Evolutionary conservation across 2,113 vertebrate genomes (phyloP).

Genomic region (Lepus europaeus): DNA sequence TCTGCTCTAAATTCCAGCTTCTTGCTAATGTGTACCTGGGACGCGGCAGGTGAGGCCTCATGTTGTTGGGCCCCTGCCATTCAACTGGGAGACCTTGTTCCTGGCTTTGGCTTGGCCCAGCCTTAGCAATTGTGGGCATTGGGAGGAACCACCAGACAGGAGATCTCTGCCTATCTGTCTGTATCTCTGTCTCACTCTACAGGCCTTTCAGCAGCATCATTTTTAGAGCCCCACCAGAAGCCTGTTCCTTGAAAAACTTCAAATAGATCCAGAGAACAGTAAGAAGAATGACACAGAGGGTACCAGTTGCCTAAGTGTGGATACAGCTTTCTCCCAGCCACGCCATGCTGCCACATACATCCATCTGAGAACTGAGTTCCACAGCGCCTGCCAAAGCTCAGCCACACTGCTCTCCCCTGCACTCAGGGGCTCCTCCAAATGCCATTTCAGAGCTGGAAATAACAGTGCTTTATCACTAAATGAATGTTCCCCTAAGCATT

Average conservation of each 20-base stretch:
- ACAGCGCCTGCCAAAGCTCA: constrained; percentile 10
- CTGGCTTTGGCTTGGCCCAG: too few relatives aligned
- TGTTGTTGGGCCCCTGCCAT: too few relatives aligned
- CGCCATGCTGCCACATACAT: neutral
- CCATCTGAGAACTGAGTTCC: neutral
- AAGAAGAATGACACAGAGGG: neutral
- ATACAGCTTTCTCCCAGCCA: neutral
- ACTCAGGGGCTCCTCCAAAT: constrained; percentile 52
- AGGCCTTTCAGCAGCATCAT: neutral
- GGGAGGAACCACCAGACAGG: too few relatives aligned
- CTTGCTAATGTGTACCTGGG: too few relatives aligned
- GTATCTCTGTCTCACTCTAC: too few relatives aligned
- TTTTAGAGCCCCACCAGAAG: neutral
- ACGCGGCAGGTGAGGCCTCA: too few relatives aligned
- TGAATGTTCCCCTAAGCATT: constrained; percentile 66
- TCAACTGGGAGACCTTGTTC: too few relatives aligned
- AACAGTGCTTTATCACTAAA: constrained; percentile 22
- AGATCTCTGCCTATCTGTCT: too few relatives aligned
- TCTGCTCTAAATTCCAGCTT: too few relatives aligned
- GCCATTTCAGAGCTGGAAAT: constrained; percentile 63
- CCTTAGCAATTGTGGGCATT: too few relatives aligned
- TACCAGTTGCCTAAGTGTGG: neutral
- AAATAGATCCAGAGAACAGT: neutral
- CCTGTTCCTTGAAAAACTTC: neutral
- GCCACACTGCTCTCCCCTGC: neutral